Evolutionary conservation across 2,888 invertebrate genomes (phyloP).

Genomic region (Calameuta pallipes): DNA sequence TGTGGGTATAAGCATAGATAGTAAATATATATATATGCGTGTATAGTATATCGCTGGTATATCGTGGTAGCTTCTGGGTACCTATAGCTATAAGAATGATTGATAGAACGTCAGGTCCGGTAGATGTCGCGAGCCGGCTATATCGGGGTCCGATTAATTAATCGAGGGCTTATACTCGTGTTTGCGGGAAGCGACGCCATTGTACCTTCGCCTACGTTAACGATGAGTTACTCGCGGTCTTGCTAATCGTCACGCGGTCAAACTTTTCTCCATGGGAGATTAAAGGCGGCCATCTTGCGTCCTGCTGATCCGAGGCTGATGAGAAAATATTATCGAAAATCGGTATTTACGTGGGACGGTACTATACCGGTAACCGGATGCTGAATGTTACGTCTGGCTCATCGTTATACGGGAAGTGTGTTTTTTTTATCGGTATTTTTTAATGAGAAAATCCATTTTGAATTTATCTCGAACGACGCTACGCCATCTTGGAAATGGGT

Average conservation of each 20-base stretch:
- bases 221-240: neutral
- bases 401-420: neutral
- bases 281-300: neutral
- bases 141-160: neutral
- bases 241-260: neutral
- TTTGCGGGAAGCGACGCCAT: neutral
- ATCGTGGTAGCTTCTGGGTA: neutral
- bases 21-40: neutral
- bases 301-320: neutral
- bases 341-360: neutral
- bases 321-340: neutral
- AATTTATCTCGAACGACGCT: neutral
- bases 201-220: neutral
- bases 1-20: neutral
- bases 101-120: neutral
- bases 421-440: conserved; percentile 51
- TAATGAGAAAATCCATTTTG: conserved; percentile 44
- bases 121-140: neutral
- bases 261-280: neutral
- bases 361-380: neutral
- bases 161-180: neutral
- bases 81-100: neutral
- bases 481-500: neutral
- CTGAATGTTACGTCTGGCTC: neutral
- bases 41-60: neutral